Base-by-base conservation (phyloP, 1,140 invertebrate genomes). In the Adoxophyes honmai region DNA sequence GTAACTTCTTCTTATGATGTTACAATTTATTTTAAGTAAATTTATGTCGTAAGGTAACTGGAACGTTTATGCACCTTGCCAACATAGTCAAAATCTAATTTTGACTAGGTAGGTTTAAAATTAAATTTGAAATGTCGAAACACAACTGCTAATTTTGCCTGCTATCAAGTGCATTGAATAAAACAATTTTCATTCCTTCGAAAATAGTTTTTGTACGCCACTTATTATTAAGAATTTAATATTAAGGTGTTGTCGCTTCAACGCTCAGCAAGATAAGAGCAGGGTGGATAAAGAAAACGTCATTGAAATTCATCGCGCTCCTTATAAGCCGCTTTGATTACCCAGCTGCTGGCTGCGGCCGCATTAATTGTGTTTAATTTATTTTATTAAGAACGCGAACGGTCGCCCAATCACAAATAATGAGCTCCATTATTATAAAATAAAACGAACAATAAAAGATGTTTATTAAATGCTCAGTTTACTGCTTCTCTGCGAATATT, bases 1-100 rank as follows among this genome's bases (percentile, higher is more conserved):
- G 62, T 57, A 66, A 63, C 42, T 72, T 66, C 66, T 72, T 72
- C 68, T 65, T 62, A 65, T 66, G 66, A 68, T 39, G 68, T 68
- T 59, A 64, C 57, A 68, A 61, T 68, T 68, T 58, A 39, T 38
- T 37, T 39, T 34, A 59, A 65, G 61, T 65, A 71, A 63, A 71
- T 28, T 28, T 28, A 28, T 6, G 6, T n/a, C 2, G 6, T 6
- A 28, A 28, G 2, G 6, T 28, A 3, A 28, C 21, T 3, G 6
- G 21, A 3, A 28, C 2, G 6, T 6, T 28, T 28, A 28, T 3
- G 6, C 21, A 28, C 21, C 6, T 28, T 6, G 21, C 21, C 21
- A 28, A 28, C 21, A 2, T 28, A 28, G 21, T 28, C 6, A 3
- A 28, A 28, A 28, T 28, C 6, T n/a, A n/a, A n/a, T n/a, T n/a